Conservation (phyloP, 2,113 vertebrate species). For the Nasalis larvatus region DNA sequence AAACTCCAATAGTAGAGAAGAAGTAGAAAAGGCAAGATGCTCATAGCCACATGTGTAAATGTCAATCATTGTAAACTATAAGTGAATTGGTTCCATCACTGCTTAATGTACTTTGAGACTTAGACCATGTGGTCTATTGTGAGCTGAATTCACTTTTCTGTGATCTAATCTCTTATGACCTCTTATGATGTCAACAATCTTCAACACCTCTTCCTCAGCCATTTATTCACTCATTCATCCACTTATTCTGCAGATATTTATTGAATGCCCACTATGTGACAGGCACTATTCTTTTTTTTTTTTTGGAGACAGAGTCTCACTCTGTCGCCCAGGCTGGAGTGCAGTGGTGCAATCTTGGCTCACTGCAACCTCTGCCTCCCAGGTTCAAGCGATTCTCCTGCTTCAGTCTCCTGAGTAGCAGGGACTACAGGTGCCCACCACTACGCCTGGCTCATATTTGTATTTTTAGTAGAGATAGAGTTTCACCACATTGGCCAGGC, state of each 20-base stretch:
- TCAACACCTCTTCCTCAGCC: neutral
- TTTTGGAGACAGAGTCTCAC: no score
- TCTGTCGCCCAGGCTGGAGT: no score
- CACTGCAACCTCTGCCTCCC: no score
- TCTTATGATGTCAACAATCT: neutral
- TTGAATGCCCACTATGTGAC: neutral
- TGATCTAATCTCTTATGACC: neutral
- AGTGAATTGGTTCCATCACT: neutral
- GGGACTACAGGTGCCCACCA: no score
- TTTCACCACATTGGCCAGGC: no score
- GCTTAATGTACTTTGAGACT: neutral
- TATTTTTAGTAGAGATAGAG: no score
- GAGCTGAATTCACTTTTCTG: neutral
- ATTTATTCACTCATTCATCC: neutral
- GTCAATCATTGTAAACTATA: neutral
- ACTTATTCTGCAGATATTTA: neutral
- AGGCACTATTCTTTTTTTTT: neutral
- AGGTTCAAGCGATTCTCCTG: no score
- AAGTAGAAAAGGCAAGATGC: neutral
- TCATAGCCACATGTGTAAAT: neutral
- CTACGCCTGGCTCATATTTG: no score
- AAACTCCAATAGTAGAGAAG: neutral
- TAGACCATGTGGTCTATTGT: neutral
- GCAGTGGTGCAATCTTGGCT: no score
- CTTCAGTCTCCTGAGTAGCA: no score